Conservation (phyloP, 2,113 vertebrate species). For the Isurus oxyrinchus region DNA sequence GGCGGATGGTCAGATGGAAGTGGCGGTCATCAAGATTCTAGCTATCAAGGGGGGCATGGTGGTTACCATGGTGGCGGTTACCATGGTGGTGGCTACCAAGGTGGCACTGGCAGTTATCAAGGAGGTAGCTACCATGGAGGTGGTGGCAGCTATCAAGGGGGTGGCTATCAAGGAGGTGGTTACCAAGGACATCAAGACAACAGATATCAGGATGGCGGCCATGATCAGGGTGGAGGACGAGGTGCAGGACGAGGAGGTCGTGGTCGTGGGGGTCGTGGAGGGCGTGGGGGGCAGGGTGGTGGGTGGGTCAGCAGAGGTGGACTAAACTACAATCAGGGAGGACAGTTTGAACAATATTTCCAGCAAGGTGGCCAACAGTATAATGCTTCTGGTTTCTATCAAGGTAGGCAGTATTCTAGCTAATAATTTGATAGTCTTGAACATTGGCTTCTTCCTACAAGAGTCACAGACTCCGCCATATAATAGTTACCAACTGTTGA, state of each 20-base stretch:
- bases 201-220: constrained; percentile 71
- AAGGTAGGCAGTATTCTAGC: constrained; percentile 86
- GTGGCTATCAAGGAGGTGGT: constrained; percentile 61
- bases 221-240: constrained; percentile 61
- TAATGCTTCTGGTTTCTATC: constrained; percentile 86
- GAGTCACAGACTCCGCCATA: background rate
- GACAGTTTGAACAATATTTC: constrained; percentile 98
- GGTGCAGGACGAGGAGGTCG: constrained; percentile 63
- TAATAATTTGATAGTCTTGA: constrained; percentile 54
- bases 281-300: constrained; percentile 68
- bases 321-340: constrained; percentile 84
- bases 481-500: constrained; percentile 6
- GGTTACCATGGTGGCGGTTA: constrained; percentile 61
- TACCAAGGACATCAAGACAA: constrained; percentile 71
- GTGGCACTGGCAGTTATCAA: constrained; percentile 48
- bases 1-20: constrained; percentile 77
- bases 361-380: constrained; percentile 96
- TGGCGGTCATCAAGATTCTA: constrained; percentile 59
- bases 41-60: constrained; percentile 55
- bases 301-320: constrained; percentile 82
- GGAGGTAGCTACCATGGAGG: constrained; percentile 47
- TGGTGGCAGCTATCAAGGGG: constrained; percentile 49
- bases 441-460: constrained; percentile 1
- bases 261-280: constrained; percentile 57
- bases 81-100: constrained; percentile 57